These are phyloP conservation scores for Tokudaia muenninki DNA, from an alignment of 2,797 vertebrate species.

Conservation along the genomic window DNA sequence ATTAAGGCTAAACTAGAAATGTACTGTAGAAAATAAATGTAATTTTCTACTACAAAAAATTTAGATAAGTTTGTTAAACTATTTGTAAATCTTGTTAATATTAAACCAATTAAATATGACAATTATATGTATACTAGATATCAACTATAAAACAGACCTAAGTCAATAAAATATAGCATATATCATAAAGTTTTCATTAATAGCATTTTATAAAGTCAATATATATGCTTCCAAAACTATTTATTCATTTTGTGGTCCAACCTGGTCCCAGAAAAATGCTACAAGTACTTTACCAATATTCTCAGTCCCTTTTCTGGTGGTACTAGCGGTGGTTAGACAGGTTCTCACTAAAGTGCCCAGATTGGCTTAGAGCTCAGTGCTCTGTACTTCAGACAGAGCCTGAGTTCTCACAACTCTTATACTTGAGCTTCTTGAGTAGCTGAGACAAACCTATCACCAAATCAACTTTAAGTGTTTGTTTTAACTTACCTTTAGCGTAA, in stretches of 20 bases:
- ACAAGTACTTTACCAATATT: background rate
- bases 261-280: background rate
- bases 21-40: background rate
- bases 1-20: constrained; percentile 30
- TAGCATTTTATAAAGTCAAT: background rate
- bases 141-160: constrained; percentile 43
- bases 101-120: constrained; percentile 3
- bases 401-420: background rate
- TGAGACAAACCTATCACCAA: background rate
- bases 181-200: background rate
- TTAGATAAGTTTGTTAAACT: constrained; percentile 60
- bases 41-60: background rate
- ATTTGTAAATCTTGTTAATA: constrained; percentile 22
- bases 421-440: background rate
- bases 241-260: background rate
- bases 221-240: constrained; percentile 45
- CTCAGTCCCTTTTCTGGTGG: background rate
- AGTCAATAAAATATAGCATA: constrained; percentile 36
- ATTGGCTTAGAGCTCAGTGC: background rate
- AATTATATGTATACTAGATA: constrained; percentile 9
- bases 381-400: background rate
- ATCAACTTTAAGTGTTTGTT: constrained; percentile 11
- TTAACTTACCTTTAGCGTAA: constrained; percentile 94
- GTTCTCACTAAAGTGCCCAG: background rate
- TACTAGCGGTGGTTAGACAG: background rate